Conservation (phyloP, 30 jellyfish, hydroid and myxozoan genomes). For the Cassiopea xamachana region DNA sequence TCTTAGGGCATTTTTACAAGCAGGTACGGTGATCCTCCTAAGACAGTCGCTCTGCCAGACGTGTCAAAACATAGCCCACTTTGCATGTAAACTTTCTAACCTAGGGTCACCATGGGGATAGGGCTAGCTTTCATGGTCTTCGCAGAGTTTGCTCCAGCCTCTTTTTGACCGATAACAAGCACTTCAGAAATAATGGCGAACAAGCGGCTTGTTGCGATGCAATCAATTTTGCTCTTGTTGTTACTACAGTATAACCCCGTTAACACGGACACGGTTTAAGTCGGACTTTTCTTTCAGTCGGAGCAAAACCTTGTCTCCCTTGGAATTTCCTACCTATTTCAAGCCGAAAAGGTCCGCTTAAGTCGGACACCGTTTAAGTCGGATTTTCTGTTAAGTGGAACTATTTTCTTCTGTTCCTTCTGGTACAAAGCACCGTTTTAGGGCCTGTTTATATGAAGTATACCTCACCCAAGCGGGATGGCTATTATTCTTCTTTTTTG, state of each 20-base stretch:
- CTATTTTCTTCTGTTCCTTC: conserved; percentile 22
- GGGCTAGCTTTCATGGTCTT: too few relatives aligned
- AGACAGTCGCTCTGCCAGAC: too few relatives aligned
- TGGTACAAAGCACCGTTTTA: conserved; percentile 24
- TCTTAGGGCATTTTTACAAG: too few relatives aligned
- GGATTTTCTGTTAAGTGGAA: not conserved
- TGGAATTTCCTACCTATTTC: conserved; percentile 18
- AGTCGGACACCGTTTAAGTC: conserved; percentile 22
- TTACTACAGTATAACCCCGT: conserved; percentile 41
- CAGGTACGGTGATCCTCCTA: too few relatives aligned
- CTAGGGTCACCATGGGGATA: too few relatives aligned
- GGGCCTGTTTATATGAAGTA: not conserved
- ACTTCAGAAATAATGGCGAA: too few relatives aligned
- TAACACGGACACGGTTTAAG: conserved; percentile 52
- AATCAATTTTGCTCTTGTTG: not conserved
- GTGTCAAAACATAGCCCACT: too few relatives aligned
- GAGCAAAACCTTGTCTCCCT: conserved; percentile 52
- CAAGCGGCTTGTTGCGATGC: not conserved
- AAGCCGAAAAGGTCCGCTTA: conserved; percentile 35
- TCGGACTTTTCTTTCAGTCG: conserved; percentile 45
- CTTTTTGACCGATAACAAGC: too few relatives aligned
- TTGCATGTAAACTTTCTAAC: too few relatives aligned
- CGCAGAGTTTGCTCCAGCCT: too few relatives aligned
- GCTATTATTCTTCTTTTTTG: too few relatives aligned
- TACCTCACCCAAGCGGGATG: too few relatives aligned